Percentiles rank a stretch among this genome's conserved stretches.
Conservation (phyloP, 1,140 invertebrate genomes). For the Drosophila athabasca region DNA sequence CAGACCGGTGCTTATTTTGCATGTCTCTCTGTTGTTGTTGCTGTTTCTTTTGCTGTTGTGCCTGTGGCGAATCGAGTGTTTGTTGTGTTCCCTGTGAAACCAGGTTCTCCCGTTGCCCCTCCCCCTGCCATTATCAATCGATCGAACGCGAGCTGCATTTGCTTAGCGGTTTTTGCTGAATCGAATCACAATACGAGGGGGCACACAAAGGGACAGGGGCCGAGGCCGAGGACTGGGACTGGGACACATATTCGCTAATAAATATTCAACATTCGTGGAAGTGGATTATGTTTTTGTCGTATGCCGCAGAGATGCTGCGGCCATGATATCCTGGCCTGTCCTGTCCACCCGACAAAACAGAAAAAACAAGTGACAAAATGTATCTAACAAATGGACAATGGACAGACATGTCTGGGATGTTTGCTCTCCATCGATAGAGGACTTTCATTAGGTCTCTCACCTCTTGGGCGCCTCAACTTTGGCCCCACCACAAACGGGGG, state of each 20-base stretch:
- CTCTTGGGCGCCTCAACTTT: constrained; percentile 29
- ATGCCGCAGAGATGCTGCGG: constrained; percentile 1
- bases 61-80: constrained; percentile 6
- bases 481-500: constrained; percentile 3
- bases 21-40: constrained; percentile 21
- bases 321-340: neutral
- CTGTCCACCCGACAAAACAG: neutral
- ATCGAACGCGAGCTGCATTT: constrained; percentile 80
- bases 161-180: constrained; percentile 60
- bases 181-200: constrained; percentile 18
- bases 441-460: constrained; percentile 44
- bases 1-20: constrained; percentile 39
- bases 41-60: neutral
- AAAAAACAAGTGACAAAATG: constrained; percentile 32
- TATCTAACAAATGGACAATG: neutral
- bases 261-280: constrained; percentile 65
- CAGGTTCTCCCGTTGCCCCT: constrained; percentile 34
- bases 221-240: constrained; percentile 12
- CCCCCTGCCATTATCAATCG: constrained; percentile 76
- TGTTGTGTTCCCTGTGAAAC: constrained; percentile 58
- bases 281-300: constrained; percentile 47
- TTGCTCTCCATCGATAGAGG: neutral
- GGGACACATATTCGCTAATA: constrained; percentile 66
- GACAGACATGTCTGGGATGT: constrained; percentile 1
- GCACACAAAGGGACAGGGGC: too few relatives aligned